Percentiles rank a stretch among this genome's conserved stretches.
These are phyloP conservation scores for Lasioglossum pauxillum DNA, from an alignment of 2,888 invertebrate genomes.

Conservation along the genomic window DNA sequence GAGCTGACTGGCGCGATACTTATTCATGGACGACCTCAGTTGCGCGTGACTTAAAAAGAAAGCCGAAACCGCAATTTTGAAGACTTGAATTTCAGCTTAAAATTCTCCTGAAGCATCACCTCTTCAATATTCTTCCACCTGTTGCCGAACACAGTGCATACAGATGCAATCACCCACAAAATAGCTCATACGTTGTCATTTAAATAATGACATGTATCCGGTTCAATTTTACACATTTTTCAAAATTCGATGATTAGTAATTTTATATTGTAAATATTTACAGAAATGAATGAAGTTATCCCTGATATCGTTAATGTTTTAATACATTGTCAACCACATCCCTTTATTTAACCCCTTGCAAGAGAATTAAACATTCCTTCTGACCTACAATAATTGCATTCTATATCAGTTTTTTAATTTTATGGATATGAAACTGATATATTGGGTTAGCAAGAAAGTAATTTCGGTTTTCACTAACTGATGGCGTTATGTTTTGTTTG, in stretches of 20 bases:
- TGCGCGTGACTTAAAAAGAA: not conserved
- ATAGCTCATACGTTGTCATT: not conserved
- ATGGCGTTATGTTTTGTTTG: no score
- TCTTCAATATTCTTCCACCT: not conserved
- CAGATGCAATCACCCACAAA: not conserved
- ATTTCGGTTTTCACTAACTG: no score
- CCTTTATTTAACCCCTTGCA: no score
- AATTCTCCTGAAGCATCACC: not conserved
- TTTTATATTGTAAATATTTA: no score
- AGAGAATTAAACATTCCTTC: no score
- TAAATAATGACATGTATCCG: not conserved
- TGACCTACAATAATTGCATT: no score
- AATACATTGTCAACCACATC: no score
- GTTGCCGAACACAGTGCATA: not conserved
- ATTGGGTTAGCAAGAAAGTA: no score
- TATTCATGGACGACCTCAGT: not conserved
- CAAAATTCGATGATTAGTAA: not conserved
- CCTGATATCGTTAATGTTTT: no score
- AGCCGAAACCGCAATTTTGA: not conserved
- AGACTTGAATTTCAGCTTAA: not conserved
- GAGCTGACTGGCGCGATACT: not conserved
- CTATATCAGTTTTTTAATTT: no score
- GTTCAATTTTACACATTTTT: not conserved
- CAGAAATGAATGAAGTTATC: no score
- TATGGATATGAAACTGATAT: no score